Conservation (phyloP, 2,797 vertebrate genomes). For the Amniataba percoides region DNA sequence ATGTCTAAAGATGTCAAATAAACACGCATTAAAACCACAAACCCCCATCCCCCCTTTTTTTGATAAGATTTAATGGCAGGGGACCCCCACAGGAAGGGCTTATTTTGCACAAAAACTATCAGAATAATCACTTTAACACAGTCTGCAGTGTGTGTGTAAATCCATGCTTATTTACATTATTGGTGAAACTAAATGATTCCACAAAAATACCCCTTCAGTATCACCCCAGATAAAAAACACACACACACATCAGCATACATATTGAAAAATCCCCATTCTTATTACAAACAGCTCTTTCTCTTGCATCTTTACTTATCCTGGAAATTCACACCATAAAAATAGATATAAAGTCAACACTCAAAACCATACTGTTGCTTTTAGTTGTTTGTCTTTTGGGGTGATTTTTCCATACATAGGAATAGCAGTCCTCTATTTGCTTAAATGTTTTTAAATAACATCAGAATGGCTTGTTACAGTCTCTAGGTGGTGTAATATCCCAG, state of each 20-base stretch:
- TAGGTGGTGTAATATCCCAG: slow-evolving; percentile 23
- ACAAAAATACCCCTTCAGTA: background rate
- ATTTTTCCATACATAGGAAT: slow-evolving; percentile 49
- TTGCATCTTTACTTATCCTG: slow-evolving; percentile 29
- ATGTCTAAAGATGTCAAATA: slow-evolving; percentile 38
- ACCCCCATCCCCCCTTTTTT: slow-evolving; percentile 12
- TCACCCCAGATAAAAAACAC: background rate
- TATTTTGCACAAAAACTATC: background rate
- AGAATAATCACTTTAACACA: background rate
- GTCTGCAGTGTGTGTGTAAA: background rate
- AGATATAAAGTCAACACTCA: slow-evolving; percentile 56
- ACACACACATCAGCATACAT: background rate
- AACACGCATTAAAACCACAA: slow-evolving; percentile 28
- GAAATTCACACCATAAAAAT: slow-evolving; percentile 53
- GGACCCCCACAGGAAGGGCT: background rate
- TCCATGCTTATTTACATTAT: background rate
- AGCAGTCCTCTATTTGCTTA: slow-evolving; percentile 43
- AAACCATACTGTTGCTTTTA: slow-evolving; percentile 51
- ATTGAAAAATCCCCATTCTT: background rate
- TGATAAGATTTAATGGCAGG: background rate
- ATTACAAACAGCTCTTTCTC: slow-evolving; percentile 17
- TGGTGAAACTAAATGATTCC: background rate
- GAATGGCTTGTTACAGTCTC: slow-evolving; percentile 22
- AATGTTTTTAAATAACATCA: slow-evolving; percentile 44
- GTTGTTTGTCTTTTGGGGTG: slow-evolving; percentile 39